phyloP scores from a whole-genome alignment of 2,113 vertebrate species.

The Mesitornis unicolor region DNA sequence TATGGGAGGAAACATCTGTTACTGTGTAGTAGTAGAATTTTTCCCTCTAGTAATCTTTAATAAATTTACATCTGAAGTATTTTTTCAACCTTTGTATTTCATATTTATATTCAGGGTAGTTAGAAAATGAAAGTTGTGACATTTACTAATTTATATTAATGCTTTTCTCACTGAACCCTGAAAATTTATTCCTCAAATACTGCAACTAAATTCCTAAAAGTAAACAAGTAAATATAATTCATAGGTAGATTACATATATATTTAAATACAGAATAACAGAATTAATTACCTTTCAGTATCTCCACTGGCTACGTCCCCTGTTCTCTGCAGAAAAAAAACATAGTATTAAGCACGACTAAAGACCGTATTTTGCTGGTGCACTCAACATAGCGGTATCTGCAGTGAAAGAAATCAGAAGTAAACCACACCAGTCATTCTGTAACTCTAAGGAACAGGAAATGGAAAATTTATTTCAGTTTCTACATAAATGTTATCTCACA shows the following conservation, averaged over 20 bases:
- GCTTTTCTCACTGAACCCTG: neutral
- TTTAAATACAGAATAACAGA: neutral
- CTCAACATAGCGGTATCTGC: neutral
- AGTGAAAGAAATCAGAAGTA: neutral
- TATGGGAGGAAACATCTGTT: neutral
- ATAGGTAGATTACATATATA: neutral
- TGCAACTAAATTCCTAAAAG: neutral
- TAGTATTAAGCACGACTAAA: neutral
- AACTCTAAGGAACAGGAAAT: slow-evolving; percentile 21
- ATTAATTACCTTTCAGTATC: slow-evolving; percentile 77
- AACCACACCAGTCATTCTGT: neutral
- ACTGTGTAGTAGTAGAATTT: neutral
- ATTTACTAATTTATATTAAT: neutral
- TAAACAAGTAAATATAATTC: neutral
- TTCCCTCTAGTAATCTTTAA: neutral
- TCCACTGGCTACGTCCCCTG: slow-evolving; percentile 74
- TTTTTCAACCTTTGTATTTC: neutral
- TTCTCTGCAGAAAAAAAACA: slow-evolving; percentile 71
- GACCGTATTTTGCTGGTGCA: neutral
- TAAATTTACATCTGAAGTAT: neutral
- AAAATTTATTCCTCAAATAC: neutral
- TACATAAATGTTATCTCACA: neutral
- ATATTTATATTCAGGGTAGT: neutral
- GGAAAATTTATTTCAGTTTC: slow-evolving; percentile 2
- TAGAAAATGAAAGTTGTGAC: neutral